A percentile compares a stretch with the other conserved stretches of the same genome.
phyloP scores from a whole-genome alignment of 2,888 invertebrate species.

The Coenonympha glycerion region DNA sequence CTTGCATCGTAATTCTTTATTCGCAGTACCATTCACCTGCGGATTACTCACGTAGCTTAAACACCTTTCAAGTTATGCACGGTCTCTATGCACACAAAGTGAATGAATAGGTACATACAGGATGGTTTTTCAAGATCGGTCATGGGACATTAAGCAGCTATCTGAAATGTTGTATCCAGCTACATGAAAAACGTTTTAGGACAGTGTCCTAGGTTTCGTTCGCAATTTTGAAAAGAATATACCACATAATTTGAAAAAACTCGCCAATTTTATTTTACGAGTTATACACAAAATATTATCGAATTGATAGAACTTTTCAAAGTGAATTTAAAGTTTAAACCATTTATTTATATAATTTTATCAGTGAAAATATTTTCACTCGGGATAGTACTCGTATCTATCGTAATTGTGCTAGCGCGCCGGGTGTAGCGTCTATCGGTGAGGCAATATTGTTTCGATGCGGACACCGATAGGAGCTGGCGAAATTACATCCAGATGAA shows the following conservation, averaged over 20 bases:
- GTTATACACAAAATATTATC: not conserved
- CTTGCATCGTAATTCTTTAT: constrained; percentile 43
- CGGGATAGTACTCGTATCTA: no score
- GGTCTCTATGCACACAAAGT: not conserved
- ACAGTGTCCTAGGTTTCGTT: no score
- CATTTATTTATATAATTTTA: constrained; percentile 11
- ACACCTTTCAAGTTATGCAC: not conserved
- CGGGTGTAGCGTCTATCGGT: constrained; percentile 26
- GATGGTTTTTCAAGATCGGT: no score
- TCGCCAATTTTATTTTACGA: no score
- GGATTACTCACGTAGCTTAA: not conserved
- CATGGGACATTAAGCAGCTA: no score
- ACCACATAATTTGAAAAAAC: no score
- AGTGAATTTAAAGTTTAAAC: not conserved
- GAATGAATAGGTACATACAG: no score
- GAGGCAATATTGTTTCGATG: constrained; percentile 26
- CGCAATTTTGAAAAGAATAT: no score
- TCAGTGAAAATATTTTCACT: constrained; percentile 8
- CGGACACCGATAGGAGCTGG: constrained; percentile 20
- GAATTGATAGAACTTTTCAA: not conserved
- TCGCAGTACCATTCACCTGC: constrained; percentile 15
- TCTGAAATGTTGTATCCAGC: no score
- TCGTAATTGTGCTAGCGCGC: constrained; percentile 17
- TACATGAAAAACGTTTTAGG: no score
- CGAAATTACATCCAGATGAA: constrained; percentile 29